A percentile compares a stretch with the other conserved stretches of the same genome.
Conservation (phyloP, 1,140 invertebrate genomes). For the Thereuonema tuberculata region DNA sequence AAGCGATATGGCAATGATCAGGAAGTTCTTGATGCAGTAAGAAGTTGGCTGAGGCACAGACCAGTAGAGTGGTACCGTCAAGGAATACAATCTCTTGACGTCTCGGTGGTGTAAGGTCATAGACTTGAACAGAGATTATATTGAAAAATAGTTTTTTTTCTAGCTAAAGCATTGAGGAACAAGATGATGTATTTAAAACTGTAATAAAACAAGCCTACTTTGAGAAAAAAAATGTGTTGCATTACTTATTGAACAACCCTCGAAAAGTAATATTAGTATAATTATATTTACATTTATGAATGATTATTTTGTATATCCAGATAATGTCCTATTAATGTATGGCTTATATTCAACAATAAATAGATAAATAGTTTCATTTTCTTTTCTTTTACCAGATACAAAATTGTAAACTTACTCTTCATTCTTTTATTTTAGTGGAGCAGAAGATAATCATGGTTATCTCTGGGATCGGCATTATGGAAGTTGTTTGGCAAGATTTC, state of each 20-base stretch:
- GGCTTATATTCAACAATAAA: too few relatives aligned
- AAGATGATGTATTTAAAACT: background rate
- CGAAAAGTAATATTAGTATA: too few relatives aligned
- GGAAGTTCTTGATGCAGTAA: background rate
- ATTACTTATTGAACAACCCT: background rate
- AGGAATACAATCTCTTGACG: background rate
- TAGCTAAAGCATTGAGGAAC: background rate
- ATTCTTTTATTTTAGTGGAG: conserved; percentile 50
- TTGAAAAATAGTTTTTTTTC: background rate
- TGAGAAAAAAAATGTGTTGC: background rate
- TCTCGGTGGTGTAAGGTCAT: background rate
- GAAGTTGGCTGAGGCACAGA: background rate
- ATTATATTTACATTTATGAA: too few relatives aligned
- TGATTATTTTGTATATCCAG: too few relatives aligned
- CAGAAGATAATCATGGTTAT: conserved; percentile 71
- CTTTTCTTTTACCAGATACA: too few relatives aligned
- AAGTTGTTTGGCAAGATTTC: conserved; percentile 56
- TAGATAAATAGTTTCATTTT: too few relatives aligned
- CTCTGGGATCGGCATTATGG: conserved; percentile 78
- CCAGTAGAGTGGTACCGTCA: background rate
- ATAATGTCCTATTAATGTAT: too few relatives aligned
- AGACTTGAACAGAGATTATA: background rate
- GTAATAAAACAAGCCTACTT: background rate
- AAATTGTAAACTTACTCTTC: too few relatives aligned
- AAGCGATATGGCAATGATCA: background rate